Evolutionary conservation across 2,797 vertebrate genomes (phyloP).

Genomic region (Meda fulgida): DNA sequence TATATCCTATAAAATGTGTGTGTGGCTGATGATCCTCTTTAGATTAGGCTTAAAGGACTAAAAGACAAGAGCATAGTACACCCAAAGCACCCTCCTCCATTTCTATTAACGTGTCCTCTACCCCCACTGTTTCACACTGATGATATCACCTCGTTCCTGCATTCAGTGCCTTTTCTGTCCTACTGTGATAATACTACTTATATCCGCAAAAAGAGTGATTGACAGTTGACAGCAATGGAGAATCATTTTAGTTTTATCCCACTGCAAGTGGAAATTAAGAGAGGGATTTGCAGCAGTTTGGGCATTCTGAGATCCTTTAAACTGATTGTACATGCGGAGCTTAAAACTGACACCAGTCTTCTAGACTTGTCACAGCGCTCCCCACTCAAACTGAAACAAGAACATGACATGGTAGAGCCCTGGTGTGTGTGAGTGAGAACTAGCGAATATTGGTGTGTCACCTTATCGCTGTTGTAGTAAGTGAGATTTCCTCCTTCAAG

Average conservation of each 20-base stretch:
- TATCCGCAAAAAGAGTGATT: constrained; percentile 27
- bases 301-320: not conserved
- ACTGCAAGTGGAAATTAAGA: constrained; percentile 9
- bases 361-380: not conserved
- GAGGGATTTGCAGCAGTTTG: constrained; percentile 18
- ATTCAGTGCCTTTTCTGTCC: not conserved
- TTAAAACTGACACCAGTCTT: not conserved
- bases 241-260: constrained; percentile 6
- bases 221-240: not conserved
- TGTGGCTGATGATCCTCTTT: not conserved
- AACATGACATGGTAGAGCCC: not conserved
- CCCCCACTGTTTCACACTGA: constrained; percentile 7
- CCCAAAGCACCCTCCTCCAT: not conserved
- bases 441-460: constrained; percentile 62
- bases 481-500: constrained; percentile 89
- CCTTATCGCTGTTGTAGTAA: constrained; percentile 95
- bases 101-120: not conserved
- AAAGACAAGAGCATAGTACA: not conserved
- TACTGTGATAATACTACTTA: not conserved
- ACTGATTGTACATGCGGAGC: not conserved
- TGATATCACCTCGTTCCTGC: not conserved
- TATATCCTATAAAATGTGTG: not conserved
- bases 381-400: not conserved
- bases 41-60: constrained; percentile 15
- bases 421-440: not conserved